Evolutionary conservation across 2,797 vertebrate species (phyloP).

Genomic region (Alcedo atthis): DNA sequence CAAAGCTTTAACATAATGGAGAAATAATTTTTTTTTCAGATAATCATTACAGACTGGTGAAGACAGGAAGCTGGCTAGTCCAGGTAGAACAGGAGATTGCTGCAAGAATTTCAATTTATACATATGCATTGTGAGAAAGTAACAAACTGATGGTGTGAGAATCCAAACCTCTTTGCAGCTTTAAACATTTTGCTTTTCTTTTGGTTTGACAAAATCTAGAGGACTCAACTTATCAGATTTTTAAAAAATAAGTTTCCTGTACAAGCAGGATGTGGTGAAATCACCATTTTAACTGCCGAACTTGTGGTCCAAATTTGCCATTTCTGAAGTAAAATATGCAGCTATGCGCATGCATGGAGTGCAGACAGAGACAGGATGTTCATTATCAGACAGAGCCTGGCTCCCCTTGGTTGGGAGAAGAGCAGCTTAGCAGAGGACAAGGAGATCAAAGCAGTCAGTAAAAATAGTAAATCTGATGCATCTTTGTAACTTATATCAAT

Average conservation of each 20-base stretch:
- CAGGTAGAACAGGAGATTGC: neutral
- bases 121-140: neutral
- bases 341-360: neutral
- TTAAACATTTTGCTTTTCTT: neutral
- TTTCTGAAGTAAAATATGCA: neutral
- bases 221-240: neutral
- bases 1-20: accelerated
- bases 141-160: neutral
- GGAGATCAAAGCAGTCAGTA: neutral
- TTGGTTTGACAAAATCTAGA: slow-evolving; percentile 18
- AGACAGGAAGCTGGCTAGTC: neutral
- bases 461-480: too few species aligned
- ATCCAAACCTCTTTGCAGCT: neutral
- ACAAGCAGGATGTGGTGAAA: slow-evolving; percentile 25
- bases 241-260: slow-evolving; percentile 6
- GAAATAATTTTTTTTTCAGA: neutral
- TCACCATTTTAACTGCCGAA: slow-evolving; percentile 12
- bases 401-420: neutral
- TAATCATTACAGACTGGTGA: neutral
- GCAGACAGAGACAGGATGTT: neutral
- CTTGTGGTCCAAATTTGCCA: neutral
- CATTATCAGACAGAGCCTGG: neutral
- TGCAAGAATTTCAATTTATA: neutral
- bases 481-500: neutral
- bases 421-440: neutral